These are phyloP conservation scores for Parotocinclus haroldoi DNA, from an alignment of 2,797 vertebrate genomes.

Conservation along the genomic window DNA sequence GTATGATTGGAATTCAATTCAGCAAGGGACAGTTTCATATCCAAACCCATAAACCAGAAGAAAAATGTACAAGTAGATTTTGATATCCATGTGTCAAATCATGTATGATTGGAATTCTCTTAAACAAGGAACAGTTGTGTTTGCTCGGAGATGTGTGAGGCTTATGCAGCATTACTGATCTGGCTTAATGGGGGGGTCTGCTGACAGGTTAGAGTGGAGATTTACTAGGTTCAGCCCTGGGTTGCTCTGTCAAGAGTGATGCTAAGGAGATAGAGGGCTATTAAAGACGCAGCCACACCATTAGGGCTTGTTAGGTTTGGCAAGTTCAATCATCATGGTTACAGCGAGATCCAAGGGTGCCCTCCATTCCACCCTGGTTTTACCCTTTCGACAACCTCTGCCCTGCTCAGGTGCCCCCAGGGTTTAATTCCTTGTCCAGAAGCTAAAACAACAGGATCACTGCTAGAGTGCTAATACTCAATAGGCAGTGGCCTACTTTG, in stretches of 20 bases:
- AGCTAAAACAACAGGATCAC: slow-evolving; percentile 79
- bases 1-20: neutral
- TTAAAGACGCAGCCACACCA: slow-evolving; percentile 48
- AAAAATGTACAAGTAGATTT: neutral
- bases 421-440: slow-evolving; percentile 74
- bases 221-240: slow-evolving; percentile 42
- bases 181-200: slow-evolving; percentile 32
- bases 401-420: slow-evolving; percentile 66
- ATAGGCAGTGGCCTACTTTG: slow-evolving; percentile 79
- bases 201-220: slow-evolving; percentile 45
- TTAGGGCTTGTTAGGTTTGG: slow-evolving; percentile 62
- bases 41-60: neutral
- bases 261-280: slow-evolving; percentile 29
- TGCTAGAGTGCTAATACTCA: slow-evolving; percentile 76
- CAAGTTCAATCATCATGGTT: slow-evolving; percentile 50
- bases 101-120: slow-evolving; percentile 3
- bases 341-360: slow-evolving; percentile 56
- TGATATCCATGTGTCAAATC: neutral
- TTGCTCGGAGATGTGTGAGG: slow-evolving; percentile 3
- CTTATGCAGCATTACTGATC: slow-evolving; percentile 37
- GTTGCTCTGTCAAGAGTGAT: slow-evolving; percentile 29
- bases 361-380: slow-evolving; percentile 51
- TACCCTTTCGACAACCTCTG: slow-evolving; percentile 67
- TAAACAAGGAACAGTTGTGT: slow-evolving; percentile 12
- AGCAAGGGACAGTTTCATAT: slow-evolving; percentile 1